phyloP scores from a whole-genome alignment of 2,888 invertebrate genomes.

The Ophioninae sp. region DNA sequence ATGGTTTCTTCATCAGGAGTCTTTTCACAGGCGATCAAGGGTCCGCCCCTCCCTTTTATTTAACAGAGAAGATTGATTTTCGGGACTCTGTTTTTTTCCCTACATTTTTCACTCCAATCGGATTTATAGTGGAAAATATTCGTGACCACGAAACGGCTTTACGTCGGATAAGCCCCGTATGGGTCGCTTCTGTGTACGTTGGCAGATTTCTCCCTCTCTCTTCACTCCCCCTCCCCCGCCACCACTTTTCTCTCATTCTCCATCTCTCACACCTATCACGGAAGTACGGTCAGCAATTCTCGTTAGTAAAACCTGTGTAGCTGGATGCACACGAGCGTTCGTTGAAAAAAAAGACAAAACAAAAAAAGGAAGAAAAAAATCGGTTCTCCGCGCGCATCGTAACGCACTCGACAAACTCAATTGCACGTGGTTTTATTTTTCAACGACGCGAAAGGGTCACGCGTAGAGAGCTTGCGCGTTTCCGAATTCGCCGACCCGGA shows the following conservation, averaged over 20 bases:
- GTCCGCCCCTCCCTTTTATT: neutral
- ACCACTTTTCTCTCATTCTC: neutral
- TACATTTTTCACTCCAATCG: neutral
- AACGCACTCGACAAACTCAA: constrained; percentile 59
- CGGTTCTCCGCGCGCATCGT: constrained; percentile 30
- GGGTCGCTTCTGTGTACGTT: neutral
- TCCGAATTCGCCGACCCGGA: constrained; percentile 52
- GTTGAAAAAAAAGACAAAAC: constrained; percentile 23
- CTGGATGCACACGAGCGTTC: constrained; percentile 1
- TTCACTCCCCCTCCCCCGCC: neutral
- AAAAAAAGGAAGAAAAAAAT: too few relatives aligned
- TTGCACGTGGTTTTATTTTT: constrained; percentile 58
- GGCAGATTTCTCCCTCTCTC: neutral
- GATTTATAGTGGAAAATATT: too few relatives aligned
- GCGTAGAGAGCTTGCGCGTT: constrained; percentile 30
- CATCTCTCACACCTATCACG: constrained; percentile 8
- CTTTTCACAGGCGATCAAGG: too few relatives aligned
- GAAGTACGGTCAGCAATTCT: constrained; percentile 48
- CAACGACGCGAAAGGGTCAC: constrained; percentile 38
- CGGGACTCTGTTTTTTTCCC: too few relatives aligned
- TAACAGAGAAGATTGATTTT: too few relatives aligned
- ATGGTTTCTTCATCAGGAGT: too few relatives aligned
- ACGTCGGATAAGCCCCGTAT: too few relatives aligned
- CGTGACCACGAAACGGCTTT: too few relatives aligned
- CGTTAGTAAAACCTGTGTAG: constrained; percentile 41